Evolutionary conservation across 1,140 invertebrate genomes (phyloP).

Genomic region (Hylaeus volcanicus): DNA sequence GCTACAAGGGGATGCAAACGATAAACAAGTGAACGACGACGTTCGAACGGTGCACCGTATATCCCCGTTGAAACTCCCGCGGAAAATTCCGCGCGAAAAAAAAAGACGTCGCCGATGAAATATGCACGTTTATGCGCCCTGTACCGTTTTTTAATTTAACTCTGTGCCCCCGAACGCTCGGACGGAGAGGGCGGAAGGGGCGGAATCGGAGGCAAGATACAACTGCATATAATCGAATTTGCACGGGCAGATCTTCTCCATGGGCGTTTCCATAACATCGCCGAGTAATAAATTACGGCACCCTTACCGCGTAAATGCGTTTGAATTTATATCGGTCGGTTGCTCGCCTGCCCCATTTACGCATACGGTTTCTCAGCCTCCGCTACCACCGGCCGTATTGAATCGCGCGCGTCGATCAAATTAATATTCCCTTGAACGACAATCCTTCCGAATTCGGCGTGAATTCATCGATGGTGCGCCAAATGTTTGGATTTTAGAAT

Average conservation of each 20-base stretch:
- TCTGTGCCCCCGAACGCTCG: constrained; percentile 34
- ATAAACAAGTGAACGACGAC: constrained; percentile 3
- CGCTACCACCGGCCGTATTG: not conserved
- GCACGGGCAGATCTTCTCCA: constrained; percentile 60
- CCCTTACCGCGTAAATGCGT: constrained; percentile 64
- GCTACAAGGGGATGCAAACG: too few species aligned
- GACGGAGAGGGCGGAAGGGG: constrained; percentile 23
- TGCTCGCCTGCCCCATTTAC: constrained; percentile 62
- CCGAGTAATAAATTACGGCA: constrained; percentile 64
- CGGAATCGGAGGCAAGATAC: constrained; percentile 54
- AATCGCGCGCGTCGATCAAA: constrained; percentile 13
- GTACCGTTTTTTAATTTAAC: constrained; percentile 59
- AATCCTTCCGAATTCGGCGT: constrained; percentile 1
- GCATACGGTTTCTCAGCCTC: constrained; percentile 65
- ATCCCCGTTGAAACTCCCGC: not conserved
- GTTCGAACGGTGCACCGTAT: constrained; percentile 11
- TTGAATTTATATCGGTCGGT: constrained; percentile 61
- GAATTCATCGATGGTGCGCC: too few species aligned
- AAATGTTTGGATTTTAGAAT: not conserved
- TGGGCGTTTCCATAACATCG: constrained; percentile 64
- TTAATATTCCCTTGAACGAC: constrained; percentile 7
- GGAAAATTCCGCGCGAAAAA: constrained; percentile 20
- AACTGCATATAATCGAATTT: constrained; percentile 66
- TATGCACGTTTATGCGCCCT: constrained; percentile 42
- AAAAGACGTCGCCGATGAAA: constrained; percentile 48